Base-by-base conservation (phyloP, 2,888 invertebrate genomes). In the Epinotia ramella region DNA sequence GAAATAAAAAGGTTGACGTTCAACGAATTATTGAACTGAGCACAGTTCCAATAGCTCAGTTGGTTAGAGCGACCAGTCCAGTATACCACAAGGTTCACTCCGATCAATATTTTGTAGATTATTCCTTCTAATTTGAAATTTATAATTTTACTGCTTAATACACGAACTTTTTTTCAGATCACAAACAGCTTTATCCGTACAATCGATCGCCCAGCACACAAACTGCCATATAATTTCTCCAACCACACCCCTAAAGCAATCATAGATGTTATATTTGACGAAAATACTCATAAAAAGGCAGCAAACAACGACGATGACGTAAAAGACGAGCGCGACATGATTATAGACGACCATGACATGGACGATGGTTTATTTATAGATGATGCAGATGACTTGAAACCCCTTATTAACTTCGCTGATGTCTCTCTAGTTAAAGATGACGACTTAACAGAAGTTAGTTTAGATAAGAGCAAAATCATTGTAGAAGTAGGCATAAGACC, bases 371-470 rank as follows among this genome's bases (percentile, higher is more conserved):
- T 69, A 28, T 59, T 69, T 24, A 2, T 46, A 16, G 13, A 57
- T 16, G 24, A 46, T 69, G 28, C n/a, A 9, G 69, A 59, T 60
- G 46, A 60, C n/a, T 18, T 33, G 46, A 69, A 69, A 60, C 59
- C 60, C 1, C 28, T 69, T 12, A 60, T 69, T 24, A 69, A 69
- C 69, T 69, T 69, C 12, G 46, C 69, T n/a, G 69, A 69, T 28
- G 59, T 60, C 5, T 4, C 24, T 11, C 11, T 69, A 24, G 68
- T 69, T 46, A 69, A 69, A 46, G 60, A 69, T 12, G 68, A 68
- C 44, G 60, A 69, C 12, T 60, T 69, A 18, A 46, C 24, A n/a
- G 69, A 60, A 24, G 16, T 60, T 6, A 57, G 13, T 40, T 24
- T n/a, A 69, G 69, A 69, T 60, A 69, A 69, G 16, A 60, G 46